Evolutionary conservation across 2,888 invertebrate species (phyloP), one percentile per base, ranked within the genome.

Genomic region (Apodemia duryi): DNA sequence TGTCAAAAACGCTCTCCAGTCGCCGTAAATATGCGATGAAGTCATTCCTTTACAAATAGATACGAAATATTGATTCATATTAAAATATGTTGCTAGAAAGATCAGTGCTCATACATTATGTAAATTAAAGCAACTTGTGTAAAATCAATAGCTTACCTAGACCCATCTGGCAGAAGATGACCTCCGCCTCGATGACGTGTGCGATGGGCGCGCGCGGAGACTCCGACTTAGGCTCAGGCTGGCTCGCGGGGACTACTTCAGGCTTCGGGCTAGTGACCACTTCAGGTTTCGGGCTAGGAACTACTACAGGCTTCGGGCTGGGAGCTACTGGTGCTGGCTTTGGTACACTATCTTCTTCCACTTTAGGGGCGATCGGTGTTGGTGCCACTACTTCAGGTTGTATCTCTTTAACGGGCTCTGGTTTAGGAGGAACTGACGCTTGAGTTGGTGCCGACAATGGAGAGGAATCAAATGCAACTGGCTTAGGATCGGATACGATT

Each of bases 111-210:
- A 46, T n/a, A 43, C 43, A 38, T 11, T 10, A 43, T 29, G 60
- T n/a, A 49, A 21, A 60, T n/a, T 2, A 32, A 32, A 64, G 63
- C 46, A 52, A 29, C 51, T 57, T 46, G 29, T 11, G 46, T 46
- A 43, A 4, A 41, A 63, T 28, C 57, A 9, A 49, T 61, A 5
- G 68, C 89, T 95, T 80, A 95, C 95, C 95, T 64, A 95, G 86
- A 75, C 95, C 95, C 93, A 95, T 94, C 83, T 94, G 94, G 81
- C 94, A 93, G 88, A 95, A 95, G 77, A 95, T 94, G 72, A 94
- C 94, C 77, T 95, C 95, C 60, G 95, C 94, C 76, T 94, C 94
- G 69, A 94, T 94, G 78, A 93, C 88, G 77, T 91, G 91, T 49
- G 92, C 88, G 66, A 85, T 75, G 66, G 89, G 84, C 64, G 81